These are phyloP conservation scores for Elanoides forficatus DNA, from an alignment of 2,113 vertebrate species.

Conservation along the genomic window DNA sequence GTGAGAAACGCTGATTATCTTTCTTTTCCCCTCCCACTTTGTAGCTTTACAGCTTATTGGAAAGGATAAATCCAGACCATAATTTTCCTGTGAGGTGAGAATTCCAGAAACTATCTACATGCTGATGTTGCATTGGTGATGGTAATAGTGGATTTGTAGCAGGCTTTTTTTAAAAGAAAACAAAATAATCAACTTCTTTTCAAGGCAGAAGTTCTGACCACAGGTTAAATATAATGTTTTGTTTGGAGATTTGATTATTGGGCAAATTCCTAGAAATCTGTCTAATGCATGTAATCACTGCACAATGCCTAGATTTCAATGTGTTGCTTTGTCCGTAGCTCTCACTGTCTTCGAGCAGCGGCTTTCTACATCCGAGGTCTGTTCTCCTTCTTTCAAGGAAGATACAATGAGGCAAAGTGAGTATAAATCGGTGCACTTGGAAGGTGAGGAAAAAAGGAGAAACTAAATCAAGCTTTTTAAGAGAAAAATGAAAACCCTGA, in stretches of 20 bases:
- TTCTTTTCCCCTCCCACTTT: not conserved
- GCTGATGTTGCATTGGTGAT: not conserved
- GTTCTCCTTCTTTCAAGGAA: constrained; percentile 97
- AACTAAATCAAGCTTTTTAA: not conserved
- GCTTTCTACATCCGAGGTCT: constrained; percentile 97
- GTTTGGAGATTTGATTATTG: not conserved
- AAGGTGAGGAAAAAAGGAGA: too few species aligned
- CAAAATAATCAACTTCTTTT: not conserved
- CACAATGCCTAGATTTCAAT: rapidly evolving
- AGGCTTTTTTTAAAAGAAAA: not conserved
- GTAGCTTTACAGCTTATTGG: constrained; percentile 92
- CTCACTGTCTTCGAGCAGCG: constrained; percentile 93
- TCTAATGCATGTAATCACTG: rapidly evolving
- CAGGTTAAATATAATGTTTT: rapidly evolving
- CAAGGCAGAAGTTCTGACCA: not conserved
- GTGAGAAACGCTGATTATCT: not conserved
- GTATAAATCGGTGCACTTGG: not conserved
- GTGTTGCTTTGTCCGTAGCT: constrained; percentile 62
- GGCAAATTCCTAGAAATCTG: not conserved
- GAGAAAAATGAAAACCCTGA: not conserved
- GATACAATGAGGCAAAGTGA: constrained; percentile 98
- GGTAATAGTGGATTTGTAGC: not conserved
- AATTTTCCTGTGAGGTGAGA: constrained; percentile 96
- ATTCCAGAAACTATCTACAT: not conserved
- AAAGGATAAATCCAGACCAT: constrained; percentile 97